Percentiles rank a stretch among this genome's conserved stretches.
phyloP scores from a whole-genome alignment of 2,113 vertebrate genomes.

The Ctenomys sociabilis region DNA sequence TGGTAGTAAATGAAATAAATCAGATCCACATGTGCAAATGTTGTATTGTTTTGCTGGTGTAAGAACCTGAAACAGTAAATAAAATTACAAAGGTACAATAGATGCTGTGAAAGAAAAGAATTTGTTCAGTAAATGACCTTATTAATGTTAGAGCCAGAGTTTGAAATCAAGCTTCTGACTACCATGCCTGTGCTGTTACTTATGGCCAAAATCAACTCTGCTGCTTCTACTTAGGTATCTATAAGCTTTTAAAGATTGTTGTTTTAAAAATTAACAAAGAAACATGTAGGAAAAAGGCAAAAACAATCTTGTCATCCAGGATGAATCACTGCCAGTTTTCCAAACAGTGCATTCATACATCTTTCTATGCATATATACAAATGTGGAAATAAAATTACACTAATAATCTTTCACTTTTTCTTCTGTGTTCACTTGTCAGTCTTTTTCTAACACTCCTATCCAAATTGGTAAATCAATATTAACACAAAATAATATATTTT shows the following conservation, averaged over 20 bases:
- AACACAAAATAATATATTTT: conserved; percentile 33
- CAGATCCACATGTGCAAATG: no score
- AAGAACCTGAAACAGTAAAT: no score
- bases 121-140: neutral
- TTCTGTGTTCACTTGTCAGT: neutral
- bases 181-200: neutral
- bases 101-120: no score
- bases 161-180: neutral
- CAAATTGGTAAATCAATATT: conserved; percentile 2
- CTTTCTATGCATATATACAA: neutral
- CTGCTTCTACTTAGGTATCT: neutral
- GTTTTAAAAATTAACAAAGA: neutral
- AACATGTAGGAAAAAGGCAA: neutral
- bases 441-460: neutral
- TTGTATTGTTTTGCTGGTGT: no score
- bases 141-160: neutral
- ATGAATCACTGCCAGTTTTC: neutral
- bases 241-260: neutral
- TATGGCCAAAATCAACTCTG: neutral
- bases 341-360: neutral
- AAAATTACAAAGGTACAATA: no score
- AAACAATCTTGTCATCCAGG: neutral
- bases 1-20: no score
- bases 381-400: neutral
- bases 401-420: neutral